These are phyloP conservation scores for Mallotus villosus DNA, from an alignment of 2,797 vertebrate genomes.

Conservation along the genomic window DNA sequence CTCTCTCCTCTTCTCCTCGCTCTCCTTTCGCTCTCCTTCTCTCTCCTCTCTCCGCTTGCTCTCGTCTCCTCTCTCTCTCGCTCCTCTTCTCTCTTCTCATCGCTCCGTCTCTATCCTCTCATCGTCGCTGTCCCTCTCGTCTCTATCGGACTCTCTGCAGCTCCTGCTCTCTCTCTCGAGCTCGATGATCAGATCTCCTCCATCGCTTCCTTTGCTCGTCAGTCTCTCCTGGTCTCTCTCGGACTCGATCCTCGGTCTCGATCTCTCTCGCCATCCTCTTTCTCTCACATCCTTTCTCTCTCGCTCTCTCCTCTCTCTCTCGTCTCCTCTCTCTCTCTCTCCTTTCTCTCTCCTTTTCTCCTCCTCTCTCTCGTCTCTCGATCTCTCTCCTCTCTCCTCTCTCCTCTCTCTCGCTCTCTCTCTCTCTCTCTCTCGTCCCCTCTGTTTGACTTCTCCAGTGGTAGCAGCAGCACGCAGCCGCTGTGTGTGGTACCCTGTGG, in stretches of 20 bases:
- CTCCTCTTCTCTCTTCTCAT: neutral
- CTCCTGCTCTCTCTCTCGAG: neutral
- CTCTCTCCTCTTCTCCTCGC: too few species aligned
- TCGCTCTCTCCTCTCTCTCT: neutral
- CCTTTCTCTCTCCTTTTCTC: constrained; percentile 21
- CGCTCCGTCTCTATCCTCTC: too few species aligned
- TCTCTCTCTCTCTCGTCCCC: constrained; percentile 6
- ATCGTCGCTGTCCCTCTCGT: too few species aligned
- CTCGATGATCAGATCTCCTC: too few species aligned
- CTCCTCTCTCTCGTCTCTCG: neutral
- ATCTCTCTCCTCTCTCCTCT: constrained; percentile 20
- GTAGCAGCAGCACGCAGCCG: neutral
- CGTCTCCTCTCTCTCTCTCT: neutral
- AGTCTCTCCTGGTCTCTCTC: neutral
- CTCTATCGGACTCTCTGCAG: too few species aligned
- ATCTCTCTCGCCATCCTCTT: neutral
- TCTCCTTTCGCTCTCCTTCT: too few species aligned
- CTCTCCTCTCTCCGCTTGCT: too few species aligned
- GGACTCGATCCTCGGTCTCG: too few species aligned
- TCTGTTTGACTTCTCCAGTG: constrained; percentile 8
- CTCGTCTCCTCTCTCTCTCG: neutral
- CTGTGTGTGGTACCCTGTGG: neutral
- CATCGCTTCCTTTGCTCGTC: too few species aligned
- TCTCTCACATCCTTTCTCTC: neutral
- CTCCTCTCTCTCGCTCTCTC: neutral